Evolutionary conservation across 1,140 invertebrate species (phyloP).

Genomic region (Fopius arisanus): DNA sequence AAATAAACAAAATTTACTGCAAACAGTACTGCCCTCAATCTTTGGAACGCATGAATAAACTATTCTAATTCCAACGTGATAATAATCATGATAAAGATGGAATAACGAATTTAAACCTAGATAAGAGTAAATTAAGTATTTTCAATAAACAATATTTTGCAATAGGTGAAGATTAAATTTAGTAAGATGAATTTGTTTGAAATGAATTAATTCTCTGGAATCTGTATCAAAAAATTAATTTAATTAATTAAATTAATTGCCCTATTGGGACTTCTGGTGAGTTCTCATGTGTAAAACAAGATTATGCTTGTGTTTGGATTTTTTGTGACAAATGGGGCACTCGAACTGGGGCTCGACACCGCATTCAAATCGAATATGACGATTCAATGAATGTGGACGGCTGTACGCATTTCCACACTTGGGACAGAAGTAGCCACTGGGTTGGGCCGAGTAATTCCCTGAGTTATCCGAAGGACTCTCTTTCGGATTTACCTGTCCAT

Average conservation of each 20-base stretch:
- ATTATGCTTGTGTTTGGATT: conserved; percentile 70
- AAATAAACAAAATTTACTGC: background rate
- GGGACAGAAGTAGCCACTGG: conserved; percentile 54
- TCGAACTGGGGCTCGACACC: conserved; percentile 70
- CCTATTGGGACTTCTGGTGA: conserved; percentile 62
- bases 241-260: background rate
- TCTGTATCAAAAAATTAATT: too few species aligned
- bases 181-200: too few species aligned
- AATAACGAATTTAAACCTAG: too few species aligned
- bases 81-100: too few species aligned
- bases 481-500: background rate
- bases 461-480: background rate
- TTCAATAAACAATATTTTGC: conserved; percentile 30
- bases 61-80: background rate
- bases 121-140: background rate
- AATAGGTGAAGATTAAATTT: too few species aligned
- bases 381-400: conserved; percentile 69
- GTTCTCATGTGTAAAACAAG: conserved; percentile 67
- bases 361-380: conserved; percentile 74
- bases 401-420: conserved; percentile 69
- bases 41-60: background rate
- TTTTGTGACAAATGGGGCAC: conserved; percentile 69
- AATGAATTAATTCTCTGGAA: too few species aligned
- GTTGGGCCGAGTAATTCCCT: conserved; percentile 16
- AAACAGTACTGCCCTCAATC: background rate